Evolutionary conservation across 2,888 invertebrate species (phyloP), one percentile per base, ranked within the genome.

Genomic region (Tanypteryx hageni): DNA sequence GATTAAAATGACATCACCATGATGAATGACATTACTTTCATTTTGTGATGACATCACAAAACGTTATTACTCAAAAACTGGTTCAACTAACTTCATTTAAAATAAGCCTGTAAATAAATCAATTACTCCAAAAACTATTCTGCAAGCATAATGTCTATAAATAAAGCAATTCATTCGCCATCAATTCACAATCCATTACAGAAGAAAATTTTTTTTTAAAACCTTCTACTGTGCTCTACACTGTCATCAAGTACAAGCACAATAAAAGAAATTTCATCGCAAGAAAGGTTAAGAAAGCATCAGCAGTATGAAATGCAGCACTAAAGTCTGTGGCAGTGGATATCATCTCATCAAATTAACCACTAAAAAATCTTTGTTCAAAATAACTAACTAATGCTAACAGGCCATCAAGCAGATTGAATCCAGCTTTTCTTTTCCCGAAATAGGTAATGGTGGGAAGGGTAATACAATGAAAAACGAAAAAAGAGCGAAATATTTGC

Each of bases 111-210:
- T 76, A 76, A 76, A 27, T 76, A 76, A 64, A 56, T 11, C 68
- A 44, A 64, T 68, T n/a, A 89, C 64, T 89, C 64, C 64, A n/a
- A 13, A 27, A 44, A 89, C 56, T 64, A 89, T 22, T 89, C 64
- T 89, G 64, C 61, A 89, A 89, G 64, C 89, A 68, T 44, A 64
- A 18, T 44, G 44, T 89, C 44, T 44, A 44, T 44, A 64, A 18
- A 18, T 89, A 44, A 64, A 44, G 76, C 76, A 76, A 76, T 76
- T 27, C 76, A 76, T 76, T 76, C 76, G 76, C 76, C 76, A 27
- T 76, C 76, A 76, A 27, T 22, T 22, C 22, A 27, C 76, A 76
- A 76, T 76, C 27, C 76, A 76, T 76, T 76, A 76, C 76, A 76
- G 76, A 27, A 22, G 27, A 11, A 76, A 76, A 76, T 5, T 13